These are phyloP conservation scores for Ictalurus furcatus DNA, from an alignment of 2,113 vertebrate species.

Conservation along the genomic window DNA sequence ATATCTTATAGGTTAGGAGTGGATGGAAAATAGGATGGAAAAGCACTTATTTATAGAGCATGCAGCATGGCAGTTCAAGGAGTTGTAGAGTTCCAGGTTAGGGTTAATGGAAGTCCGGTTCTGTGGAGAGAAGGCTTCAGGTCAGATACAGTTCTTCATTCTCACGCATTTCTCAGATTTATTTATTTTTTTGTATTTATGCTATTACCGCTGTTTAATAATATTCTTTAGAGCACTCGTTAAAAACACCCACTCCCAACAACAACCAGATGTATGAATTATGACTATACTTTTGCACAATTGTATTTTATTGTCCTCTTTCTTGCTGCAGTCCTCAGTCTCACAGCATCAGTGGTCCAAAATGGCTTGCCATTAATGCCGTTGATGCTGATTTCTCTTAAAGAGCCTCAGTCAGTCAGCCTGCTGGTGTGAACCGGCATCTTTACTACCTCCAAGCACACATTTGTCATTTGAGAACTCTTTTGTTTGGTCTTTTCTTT, in stretches of 20 bases:
- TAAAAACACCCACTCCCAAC: background rate
- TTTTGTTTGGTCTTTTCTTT: conserved; percentile 12
- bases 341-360: conserved; percentile 11
- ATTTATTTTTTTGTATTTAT: background rate
- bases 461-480: conserved; percentile 34
- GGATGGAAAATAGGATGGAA: conserved; percentile 8
- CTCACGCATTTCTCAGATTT: background rate
- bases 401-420: background rate
- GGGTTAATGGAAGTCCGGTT: conserved; percentile 1
- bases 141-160: background rate
- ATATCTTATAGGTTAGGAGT: background rate
- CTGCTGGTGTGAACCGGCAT: conserved; percentile 35
- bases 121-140: background rate
- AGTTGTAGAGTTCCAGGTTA: background rate
- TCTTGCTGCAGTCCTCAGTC: conserved; percentile 5
- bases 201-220: background rate
- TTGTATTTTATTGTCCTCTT: conserved; percentile 4
- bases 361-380: background rate
- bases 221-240: background rate
- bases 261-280: background rate
- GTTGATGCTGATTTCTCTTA: conserved; percentile 2
- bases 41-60: conserved; percentile 2
- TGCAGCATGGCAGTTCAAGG: background rate
- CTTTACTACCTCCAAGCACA: conserved; percentile 33
- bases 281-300: background rate